These are phyloP conservation scores for Acrobasis consociella DNA, from an alignment of 2,888 invertebrate species.

Conservation along the genomic window DNA sequence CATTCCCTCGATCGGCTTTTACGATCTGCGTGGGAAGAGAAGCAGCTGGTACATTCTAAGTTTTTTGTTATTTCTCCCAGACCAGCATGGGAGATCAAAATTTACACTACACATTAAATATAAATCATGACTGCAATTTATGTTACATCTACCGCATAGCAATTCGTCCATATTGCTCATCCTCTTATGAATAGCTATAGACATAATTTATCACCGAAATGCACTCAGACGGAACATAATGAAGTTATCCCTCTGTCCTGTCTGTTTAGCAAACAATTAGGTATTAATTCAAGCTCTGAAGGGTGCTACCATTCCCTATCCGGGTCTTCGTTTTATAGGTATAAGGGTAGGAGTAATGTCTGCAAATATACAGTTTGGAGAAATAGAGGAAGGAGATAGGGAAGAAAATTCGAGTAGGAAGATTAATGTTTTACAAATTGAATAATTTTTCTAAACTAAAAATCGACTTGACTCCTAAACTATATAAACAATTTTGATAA, in stretches of 20 bases:
- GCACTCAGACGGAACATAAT: slow-evolving; percentile 45
- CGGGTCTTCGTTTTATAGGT: slow-evolving; percentile 6
- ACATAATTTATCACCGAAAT: slow-evolving; percentile 27
- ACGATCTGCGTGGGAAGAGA: too few species aligned
- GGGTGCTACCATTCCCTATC: slow-evolving; percentile 23
- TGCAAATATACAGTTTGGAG: not conserved
- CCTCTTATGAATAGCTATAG: slow-evolving; percentile 29
- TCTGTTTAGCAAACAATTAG: slow-evolving; percentile 79
- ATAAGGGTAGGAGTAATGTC: not conserved
- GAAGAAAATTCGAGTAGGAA: too few species aligned
- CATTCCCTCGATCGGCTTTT: too few species aligned
- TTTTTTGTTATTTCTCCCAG: too few species aligned
- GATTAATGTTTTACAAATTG: too few species aligned
- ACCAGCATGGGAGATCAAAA: too few species aligned
- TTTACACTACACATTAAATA: too few species aligned
- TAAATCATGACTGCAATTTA: not conserved
- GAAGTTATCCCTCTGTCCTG: slow-evolving; percentile 65
- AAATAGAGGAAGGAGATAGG: not conserved
- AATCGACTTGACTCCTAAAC: too few species aligned
- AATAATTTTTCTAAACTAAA: too few species aligned
- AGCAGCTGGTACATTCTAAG: too few species aligned
- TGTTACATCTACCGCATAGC: not conserved
- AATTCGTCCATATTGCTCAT: slow-evolving; percentile 40
- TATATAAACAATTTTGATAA: too few species aligned
- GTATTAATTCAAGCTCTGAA: slow-evolving; percentile 45